phyloP scores from a whole-genome alignment of 2,113 vertebrate genomes.

The Nothoprocta perdicaria region DNA sequence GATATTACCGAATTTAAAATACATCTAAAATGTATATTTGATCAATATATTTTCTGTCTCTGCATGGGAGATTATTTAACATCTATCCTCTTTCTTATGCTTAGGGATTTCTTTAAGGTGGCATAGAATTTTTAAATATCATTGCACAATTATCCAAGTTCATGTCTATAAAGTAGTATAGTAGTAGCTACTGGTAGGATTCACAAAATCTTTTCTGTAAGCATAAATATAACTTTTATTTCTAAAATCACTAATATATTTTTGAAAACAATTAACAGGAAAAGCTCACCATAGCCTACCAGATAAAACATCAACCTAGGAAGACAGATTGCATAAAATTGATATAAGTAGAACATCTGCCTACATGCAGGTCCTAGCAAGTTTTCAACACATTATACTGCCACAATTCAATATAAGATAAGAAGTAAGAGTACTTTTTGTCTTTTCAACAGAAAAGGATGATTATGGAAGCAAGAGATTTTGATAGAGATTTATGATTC shows the following conservation, averaged over 20 bases:
- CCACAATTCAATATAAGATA: neutral
- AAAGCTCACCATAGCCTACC: neutral
- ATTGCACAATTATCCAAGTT: neutral
- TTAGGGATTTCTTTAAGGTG: neutral
- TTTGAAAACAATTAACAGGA: neutral
- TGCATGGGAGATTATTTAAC: neutral
- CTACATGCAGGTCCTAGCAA: neutral
- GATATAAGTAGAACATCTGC: neutral
- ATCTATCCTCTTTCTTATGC: neutral
- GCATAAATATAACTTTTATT: rapidly evolving
- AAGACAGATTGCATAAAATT: neutral
- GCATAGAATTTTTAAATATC: neutral
- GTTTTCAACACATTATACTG: neutral
- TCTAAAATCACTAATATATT: neutral
- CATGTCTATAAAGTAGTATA: neutral
- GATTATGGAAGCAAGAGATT: neutral
- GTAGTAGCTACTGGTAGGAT: neutral
- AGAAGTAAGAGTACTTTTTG: neutral
- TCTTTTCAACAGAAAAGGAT: neutral
- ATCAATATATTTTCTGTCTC: neutral
- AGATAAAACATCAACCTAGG: neutral
- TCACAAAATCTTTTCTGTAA: neutral
- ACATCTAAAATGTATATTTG: neutral
- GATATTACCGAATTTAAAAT: neutral
- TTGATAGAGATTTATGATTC: neutral